A percentile compares a stretch with the other conserved stretches of the same genome.
Evolutionary conservation across 1,140 invertebrate species (phyloP).

Genomic region (Homarus americanus): DNA sequence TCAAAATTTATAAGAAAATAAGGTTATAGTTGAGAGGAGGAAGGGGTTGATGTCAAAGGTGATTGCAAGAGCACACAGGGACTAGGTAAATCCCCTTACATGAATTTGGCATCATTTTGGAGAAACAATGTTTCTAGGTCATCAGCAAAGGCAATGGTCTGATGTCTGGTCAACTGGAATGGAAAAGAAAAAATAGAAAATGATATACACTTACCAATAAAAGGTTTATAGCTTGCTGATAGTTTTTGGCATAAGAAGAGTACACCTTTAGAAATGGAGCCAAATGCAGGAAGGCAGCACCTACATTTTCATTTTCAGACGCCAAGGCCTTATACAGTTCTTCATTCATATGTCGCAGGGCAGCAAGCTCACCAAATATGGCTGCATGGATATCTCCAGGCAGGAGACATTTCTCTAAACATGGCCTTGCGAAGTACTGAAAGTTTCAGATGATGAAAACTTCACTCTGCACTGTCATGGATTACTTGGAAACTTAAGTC

Average conservation of each 20-base stretch:
- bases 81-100: no score
- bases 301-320: slow-evolving; percentile 82
- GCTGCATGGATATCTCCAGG: slow-evolving; percentile 81
- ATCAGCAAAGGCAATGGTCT: no score
- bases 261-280: slow-evolving; percentile 89
- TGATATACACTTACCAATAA: slow-evolving; percentile 76
- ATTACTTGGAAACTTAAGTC: no score
- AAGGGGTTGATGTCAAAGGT: no score
- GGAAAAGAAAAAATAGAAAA: no score
- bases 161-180: no score
- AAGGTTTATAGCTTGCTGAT: slow-evolving; percentile 82
- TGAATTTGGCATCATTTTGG: no score
- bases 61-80: no score
- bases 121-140: no score
- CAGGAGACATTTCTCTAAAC: slow-evolving; percentile 82
- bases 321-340: slow-evolving; percentile 84
- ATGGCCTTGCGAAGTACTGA: slow-evolving; percentile 84
- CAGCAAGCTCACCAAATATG: slow-evolving; percentile 86
- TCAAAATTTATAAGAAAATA: no score
- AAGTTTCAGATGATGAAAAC: slow-evolving; percentile 64
- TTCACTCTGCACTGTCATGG: no score
- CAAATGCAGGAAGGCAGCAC: slow-evolving; percentile 84
- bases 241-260: slow-evolving; percentile 87
- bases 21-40: no score
- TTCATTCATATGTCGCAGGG: slow-evolving; percentile 85